phyloP scores from a whole-genome alignment of 2,797 vertebrate genomes.

The Sus cebifrons region DNA sequence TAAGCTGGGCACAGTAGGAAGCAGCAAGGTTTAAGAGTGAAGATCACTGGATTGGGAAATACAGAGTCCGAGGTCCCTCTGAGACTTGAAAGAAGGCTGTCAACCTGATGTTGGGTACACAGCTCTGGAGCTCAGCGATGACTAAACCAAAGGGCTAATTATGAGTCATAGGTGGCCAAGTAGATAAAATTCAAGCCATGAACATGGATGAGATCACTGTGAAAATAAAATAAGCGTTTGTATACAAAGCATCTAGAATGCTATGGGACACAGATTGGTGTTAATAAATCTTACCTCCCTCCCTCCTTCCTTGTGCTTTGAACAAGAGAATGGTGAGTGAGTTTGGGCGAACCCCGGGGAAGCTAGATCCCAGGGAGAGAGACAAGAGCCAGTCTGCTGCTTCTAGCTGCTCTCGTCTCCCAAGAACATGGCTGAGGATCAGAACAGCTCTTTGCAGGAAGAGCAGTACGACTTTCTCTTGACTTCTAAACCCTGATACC shows the following conservation, averaged over 20 bases:
- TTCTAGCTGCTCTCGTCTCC: not conserved
- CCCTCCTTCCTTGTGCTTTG: not conserved
- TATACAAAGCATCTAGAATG: not conserved
- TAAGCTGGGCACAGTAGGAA: not conserved
- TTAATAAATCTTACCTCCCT: not conserved
- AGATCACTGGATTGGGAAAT: not conserved
- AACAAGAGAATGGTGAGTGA: not conserved
- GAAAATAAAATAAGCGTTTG: slow-evolving; percentile 32
- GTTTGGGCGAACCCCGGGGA: not conserved
- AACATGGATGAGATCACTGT: slow-evolving; percentile 30
- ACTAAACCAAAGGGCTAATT: not conserved
- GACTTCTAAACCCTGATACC: not conserved
- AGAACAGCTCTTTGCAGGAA: not conserved
- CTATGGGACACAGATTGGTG: not conserved
- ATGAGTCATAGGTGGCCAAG: slow-evolving; percentile 1
- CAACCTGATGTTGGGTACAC: not conserved
- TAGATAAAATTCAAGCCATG: not conserved
- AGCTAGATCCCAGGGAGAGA: not conserved
- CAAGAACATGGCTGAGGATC: not conserved
- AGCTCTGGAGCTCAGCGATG: not conserved
- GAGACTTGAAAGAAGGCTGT: not conserved
- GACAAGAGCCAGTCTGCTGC: not conserved
- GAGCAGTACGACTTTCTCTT: not conserved
- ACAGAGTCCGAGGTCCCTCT: not conserved
- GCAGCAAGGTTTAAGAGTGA: not conserved